Evolutionary conservation across 2,797 vertebrate genomes (phyloP), one percentile per base, ranked within the genome.

Genomic region (Valencia hispanica): DNA sequence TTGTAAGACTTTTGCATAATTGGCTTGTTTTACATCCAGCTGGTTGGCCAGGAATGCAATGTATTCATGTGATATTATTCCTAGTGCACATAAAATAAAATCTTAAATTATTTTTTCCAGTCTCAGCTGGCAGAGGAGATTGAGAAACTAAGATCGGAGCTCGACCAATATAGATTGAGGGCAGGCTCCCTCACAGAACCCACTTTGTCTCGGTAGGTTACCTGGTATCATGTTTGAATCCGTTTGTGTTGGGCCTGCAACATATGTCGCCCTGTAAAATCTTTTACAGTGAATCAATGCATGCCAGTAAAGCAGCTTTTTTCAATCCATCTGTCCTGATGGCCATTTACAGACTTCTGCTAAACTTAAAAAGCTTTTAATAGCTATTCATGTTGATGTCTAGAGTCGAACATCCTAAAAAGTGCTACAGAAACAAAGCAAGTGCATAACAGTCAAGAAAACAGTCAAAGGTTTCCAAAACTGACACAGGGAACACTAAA

Each of bases 71-170:
- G 63, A 30, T 57, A 75, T 80, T 22, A 7, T 65, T 75, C n/a
- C 68, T 47, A 11, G 14, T 5, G 12, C 9, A 1, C 71, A 39
- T 45, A 10, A 47, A 47, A 68, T 74, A 36, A 68, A 10, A 68
- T 71, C 15, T 61, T 70, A 34, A 68, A 77, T 59, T 84, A 79
- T 87, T 79, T 79, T 78, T 81, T 93, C 75, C 88, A 99, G 98
- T 95, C 97, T 80, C 96, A 98, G 85, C 95, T 99, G 88, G 97
- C 97, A 0, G 97, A 98, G 82, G 98, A 99, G 94, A 97, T 99
- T 68, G 97, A 98, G 84, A 99, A 99, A 84, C 94, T 99, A 87
- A 96, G 98, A 91, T 94, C 93, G 45, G 98, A 99, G 91, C 93
- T 99, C 84, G 97, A 99, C 86, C 97, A 99, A 84, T 92, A 97